Conservation (phyloP, 1,140 invertebrate species). For the Lineus longissimus region DNA sequence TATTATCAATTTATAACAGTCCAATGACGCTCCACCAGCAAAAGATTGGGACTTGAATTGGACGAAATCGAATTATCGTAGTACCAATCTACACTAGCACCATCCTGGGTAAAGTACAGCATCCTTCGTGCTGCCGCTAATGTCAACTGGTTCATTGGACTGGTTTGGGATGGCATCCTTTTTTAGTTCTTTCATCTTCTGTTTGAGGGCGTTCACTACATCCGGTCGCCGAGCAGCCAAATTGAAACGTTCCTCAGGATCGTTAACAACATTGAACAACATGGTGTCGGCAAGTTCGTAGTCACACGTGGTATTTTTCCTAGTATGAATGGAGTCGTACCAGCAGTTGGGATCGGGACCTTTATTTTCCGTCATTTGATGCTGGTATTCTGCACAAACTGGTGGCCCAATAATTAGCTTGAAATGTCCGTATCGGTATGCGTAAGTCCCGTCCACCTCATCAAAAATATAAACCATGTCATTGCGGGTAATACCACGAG, state of each 20-base stretch:
- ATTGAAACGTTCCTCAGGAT: neutral
- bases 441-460: constrained; percentile 21
- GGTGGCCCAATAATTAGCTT: constrained; percentile 11
- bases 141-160: too few species aligned
- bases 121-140: too few species aligned
- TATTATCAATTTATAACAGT: too few species aligned
- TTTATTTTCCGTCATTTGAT: neutral
- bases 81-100: too few species aligned
- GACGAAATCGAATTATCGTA: too few species aligned
- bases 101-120: too few species aligned
- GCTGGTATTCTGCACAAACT: neutral
- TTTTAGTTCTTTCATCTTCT: too few species aligned
- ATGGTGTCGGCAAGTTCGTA: neutral
- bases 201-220: neutral
- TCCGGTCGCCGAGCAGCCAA: neutral
- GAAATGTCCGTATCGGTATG: constrained; percentile 32
- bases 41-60: too few species aligned
- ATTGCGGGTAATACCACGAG: constrained; percentile 19
- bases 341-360: neutral
- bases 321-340: too few species aligned
- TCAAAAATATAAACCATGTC: constrained; percentile 42
- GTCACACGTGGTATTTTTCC: neutral
- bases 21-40: too few species aligned
- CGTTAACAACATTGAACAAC: neutral
- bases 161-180: too few species aligned